A percentile compares a stretch with the other conserved stretches of the same genome.
phyloP scores from a whole-genome alignment of 2,113 vertebrate genomes.

The Myotis brandtii region DNA sequence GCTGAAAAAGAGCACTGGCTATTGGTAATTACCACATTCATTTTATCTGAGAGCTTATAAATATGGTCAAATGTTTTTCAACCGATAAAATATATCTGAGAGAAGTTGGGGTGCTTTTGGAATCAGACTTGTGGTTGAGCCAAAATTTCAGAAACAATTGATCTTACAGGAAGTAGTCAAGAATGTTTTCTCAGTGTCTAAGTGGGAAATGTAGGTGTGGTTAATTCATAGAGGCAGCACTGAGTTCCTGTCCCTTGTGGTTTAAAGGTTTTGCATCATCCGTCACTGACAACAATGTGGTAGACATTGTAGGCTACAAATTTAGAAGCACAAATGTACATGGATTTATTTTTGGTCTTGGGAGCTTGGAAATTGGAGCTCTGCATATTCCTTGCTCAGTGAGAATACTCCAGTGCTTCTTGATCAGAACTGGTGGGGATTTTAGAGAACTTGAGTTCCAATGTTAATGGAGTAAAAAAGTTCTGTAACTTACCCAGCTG shows the following conservation, averaged over 20 bases:
- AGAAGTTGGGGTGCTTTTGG: constrained; percentile 31
- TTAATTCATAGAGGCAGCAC: constrained; percentile 62
- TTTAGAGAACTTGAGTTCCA: not conserved
- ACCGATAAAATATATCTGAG: not conserved
- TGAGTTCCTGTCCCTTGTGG: constrained; percentile 79
- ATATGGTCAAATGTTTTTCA: not conserved
- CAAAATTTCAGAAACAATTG: constrained; percentile 64
- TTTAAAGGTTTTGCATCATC: constrained; percentile 74
- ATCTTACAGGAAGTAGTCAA: constrained; percentile 62
- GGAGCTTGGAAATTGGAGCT: constrained; percentile 37
- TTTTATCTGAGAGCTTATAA: constrained; percentile 11
- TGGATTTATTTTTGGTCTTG: constrained; percentile 56
- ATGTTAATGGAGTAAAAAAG: not conserved
- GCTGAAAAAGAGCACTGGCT: not conserved
- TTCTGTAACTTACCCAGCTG: not conserved
- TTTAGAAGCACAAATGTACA: constrained; percentile 51
- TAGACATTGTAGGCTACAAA: constrained; percentile 40
- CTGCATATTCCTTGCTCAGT: constrained; percentile 17
- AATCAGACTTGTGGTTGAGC: constrained; percentile 48
- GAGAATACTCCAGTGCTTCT: constrained; percentile 24
- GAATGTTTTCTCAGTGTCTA: constrained; percentile 61
- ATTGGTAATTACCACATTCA: not conserved
- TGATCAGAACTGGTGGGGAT: not conserved
- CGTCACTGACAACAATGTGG: constrained; percentile 61
- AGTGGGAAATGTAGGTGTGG: constrained; percentile 69